Evolutionary conservation across 37 sponge, comb jelly and placozoan species (phyloP).

Genomic region (Chondrosia reniformis): DNA sequence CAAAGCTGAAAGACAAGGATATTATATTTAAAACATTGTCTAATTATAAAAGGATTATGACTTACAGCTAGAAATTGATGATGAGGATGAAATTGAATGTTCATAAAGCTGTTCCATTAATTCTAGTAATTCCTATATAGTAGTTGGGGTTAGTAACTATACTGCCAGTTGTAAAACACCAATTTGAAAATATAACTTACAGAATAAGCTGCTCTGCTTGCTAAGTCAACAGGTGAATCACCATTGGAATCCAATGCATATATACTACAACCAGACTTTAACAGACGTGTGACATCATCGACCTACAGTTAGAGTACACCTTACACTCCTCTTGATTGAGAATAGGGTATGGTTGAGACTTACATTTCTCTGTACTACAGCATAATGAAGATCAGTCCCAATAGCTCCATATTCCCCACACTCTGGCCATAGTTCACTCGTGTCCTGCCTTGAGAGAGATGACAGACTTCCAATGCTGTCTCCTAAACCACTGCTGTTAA

Average conservation of each 20-base stretch:
- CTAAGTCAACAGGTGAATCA: neutral
- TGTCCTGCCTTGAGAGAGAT: constrained; percentile 12
- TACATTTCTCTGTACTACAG: constrained; percentile 8
- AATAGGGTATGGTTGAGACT: neutral
- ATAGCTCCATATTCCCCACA: constrained; percentile 14
- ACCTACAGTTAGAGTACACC: constrained; percentile 1
- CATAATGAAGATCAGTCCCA: constrained; percentile 13
- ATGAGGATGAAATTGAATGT: neutral
- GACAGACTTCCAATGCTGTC: constrained; percentile 11
- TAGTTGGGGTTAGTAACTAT: neutral
- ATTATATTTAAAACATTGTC: neutral
- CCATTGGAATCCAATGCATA: constrained; percentile 12
- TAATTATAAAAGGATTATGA: neutral
- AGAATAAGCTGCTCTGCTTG: neutral
- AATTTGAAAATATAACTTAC: neutral
- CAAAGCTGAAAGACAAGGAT: neutral
- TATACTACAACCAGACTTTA: neutral
- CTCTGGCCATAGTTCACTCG: constrained; percentile 14
- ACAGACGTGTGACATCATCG: neutral
- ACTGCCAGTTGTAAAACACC: neutral
- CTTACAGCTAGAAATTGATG: neutral
- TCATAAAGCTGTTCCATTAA: constrained; percentile 15
- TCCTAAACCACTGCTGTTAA: constrained; percentile 16
- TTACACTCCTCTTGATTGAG: neutral
- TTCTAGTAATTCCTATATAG: neutral